Percentiles rank a stretch among this genome's conserved stretches.
Evolutionary conservation across 2,797 vertebrate genomes (phyloP).

Genomic region (Diplodus sargus): DNA sequence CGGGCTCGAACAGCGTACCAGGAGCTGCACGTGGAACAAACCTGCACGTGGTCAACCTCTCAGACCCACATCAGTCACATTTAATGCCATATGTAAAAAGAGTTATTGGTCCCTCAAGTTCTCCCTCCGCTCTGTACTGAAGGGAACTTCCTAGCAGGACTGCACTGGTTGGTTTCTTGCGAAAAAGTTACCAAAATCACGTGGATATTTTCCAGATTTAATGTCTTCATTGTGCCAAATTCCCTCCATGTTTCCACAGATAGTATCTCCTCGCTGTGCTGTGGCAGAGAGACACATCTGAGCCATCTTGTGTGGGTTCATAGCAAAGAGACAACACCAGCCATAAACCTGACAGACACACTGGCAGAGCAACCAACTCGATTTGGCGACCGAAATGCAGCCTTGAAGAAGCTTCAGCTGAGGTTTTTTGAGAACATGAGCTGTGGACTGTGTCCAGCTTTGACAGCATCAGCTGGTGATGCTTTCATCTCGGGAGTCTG

Average conservation of each 20-base stretch:
- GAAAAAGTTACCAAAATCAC: background rate
- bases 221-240: background rate
- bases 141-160: background rate
- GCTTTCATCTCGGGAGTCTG: no score
- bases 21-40: background rate
- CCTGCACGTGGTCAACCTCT: background rate
- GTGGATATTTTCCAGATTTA: background rate
- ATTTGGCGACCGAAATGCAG: background rate
- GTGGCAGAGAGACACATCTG: background rate
- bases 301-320: background rate
- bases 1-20: background rate
- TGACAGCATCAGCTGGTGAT: no score
- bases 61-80: background rate
- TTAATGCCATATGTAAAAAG: background rate
- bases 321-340: constrained; percentile 1
- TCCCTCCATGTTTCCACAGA: background rate
- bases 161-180: background rate
- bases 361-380: background rate
- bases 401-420: background rate
- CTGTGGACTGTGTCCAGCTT: background rate
- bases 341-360: background rate
- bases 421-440: background rate
- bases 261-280: background rate
- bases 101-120: background rate
- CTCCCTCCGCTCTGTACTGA: background rate